A percentile compares a stretch with the other conserved stretches of the same genome.
phyloP scores from a whole-genome alignment of 2,113 vertebrate species.

The Erinaceus europaeus region DNA sequence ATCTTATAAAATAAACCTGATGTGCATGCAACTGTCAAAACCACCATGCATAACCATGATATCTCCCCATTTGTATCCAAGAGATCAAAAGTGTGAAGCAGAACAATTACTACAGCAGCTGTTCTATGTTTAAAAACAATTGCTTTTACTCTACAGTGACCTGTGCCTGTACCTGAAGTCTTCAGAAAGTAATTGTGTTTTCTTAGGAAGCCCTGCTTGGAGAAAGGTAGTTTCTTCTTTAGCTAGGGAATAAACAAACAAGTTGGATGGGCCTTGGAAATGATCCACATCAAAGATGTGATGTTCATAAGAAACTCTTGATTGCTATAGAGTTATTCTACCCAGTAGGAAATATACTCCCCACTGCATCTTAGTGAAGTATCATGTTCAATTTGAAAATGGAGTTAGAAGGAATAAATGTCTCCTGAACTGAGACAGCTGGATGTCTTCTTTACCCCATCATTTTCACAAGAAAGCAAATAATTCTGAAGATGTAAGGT shows the following conservation, averaged over 20 bases:
- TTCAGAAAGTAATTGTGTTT: background rate
- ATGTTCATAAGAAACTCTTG: no score
- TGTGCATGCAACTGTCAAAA: no score
- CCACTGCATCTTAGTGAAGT: background rate
- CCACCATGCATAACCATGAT: rapidly evolving
- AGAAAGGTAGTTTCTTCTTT: background rate
- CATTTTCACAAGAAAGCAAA: background rate
- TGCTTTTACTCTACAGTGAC: background rate
- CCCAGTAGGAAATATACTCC: background rate
- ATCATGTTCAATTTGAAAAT: background rate
- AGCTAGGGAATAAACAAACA: conserved; percentile 49
- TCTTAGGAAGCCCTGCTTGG: background rate
- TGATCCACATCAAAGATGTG: background rate
- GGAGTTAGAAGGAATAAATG: background rate
- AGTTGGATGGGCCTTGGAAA: background rate
- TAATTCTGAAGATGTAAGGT: background rate
- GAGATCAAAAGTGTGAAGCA: background rate
- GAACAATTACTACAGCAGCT: background rate
- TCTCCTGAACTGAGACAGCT: background rate
- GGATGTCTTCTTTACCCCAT: background rate
- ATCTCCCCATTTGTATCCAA: background rate
- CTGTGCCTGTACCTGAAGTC: conserved; percentile 45
- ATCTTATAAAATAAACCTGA: no score
- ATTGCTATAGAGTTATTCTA: background rate
- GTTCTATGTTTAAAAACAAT: background rate